Conservation (phyloP, 92 coral and sea anemone species). For the Zoanthus sociatus region DNA sequence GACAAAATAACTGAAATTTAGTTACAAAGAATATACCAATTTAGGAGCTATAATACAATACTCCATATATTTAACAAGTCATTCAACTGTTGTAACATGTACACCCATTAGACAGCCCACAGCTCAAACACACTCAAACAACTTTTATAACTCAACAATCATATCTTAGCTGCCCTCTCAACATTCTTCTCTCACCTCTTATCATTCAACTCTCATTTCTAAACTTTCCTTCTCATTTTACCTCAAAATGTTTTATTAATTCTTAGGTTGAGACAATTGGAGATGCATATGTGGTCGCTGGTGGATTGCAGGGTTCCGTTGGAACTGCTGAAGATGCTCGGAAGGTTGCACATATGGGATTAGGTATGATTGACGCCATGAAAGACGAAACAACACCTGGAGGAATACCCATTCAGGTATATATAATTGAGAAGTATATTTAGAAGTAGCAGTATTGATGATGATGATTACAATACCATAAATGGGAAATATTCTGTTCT, state of each 20-base stretch:
- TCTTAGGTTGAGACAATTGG: constrained; percentile 87
- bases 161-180: too few species aligned
- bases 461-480: too few species aligned
- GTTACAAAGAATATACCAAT: too few species aligned
- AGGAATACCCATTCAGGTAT: constrained; percentile 78
- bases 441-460: too few species aligned
- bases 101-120: too few species aligned
- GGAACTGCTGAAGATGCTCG: constrained; percentile 84
- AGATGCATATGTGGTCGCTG: constrained; percentile 94
- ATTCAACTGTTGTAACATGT: too few species aligned
- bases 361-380: constrained; percentile 83
- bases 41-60: too few species aligned
- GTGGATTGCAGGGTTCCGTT: constrained; percentile 74
- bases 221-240: neutral
- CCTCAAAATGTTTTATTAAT: neutral
- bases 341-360: constrained; percentile 82
- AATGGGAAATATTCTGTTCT: too few species aligned
- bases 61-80: too few species aligned
- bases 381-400: constrained; percentile 79
- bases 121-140: too few species aligned
- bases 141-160: too few species aligned
- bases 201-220: neutral
- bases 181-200: neutral
- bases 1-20: too few species aligned
- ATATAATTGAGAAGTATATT: neutral